Evolutionary conservation across 1,140 invertebrate genomes (phyloP), one percentile per base, ranked within the genome.

Genomic region (Megalonaias nervosa): DNA sequence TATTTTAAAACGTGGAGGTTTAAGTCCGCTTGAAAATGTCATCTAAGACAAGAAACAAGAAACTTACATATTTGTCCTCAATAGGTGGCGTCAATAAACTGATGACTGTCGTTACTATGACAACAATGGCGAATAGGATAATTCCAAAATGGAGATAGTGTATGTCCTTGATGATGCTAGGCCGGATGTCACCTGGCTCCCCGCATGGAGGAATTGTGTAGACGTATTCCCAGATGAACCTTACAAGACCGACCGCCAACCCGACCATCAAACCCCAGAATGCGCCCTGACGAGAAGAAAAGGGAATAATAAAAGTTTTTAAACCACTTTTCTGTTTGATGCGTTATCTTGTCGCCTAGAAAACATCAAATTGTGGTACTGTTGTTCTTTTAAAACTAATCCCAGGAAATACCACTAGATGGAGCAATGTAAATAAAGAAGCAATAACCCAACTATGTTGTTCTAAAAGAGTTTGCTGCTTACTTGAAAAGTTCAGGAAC

Each of bases 181-280:
- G 90, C 23, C 84, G 76, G 0, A 59, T 74, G 72, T 87, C 82
- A 48, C 38, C 38, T 23, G 79, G 81, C 26, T 87, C 84, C 0
- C 90, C 89, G 79, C 86, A 90, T 5, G 87, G 88, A 14, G 84
- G 83, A 0, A 84, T 78, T 19, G 79, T 65, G 81, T 90, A 91
- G 14, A 80, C 71, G 70, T 88, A 90, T 77, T 91, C 89, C 88
- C 90, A 90, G n/a, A 85, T 82, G 71, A 92, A 89, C 9, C 91
- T 81, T 14, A 91, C 86, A n/a, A 91, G 23, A 4, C 93, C 93
- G 66, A 92, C 85, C 16, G 91, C 80, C 6, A 93, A 81, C 2
- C 93, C 93, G 58, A 90, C 81, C 89, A 93, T 92, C 38, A 93
- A 83, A 57, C 92, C 92, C 91, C 91, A 93, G 88, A 93, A 93